phyloP scores from a whole-genome alignment of 2,888 invertebrate species.

The Branchinecta sandiegonensis region DNA sequence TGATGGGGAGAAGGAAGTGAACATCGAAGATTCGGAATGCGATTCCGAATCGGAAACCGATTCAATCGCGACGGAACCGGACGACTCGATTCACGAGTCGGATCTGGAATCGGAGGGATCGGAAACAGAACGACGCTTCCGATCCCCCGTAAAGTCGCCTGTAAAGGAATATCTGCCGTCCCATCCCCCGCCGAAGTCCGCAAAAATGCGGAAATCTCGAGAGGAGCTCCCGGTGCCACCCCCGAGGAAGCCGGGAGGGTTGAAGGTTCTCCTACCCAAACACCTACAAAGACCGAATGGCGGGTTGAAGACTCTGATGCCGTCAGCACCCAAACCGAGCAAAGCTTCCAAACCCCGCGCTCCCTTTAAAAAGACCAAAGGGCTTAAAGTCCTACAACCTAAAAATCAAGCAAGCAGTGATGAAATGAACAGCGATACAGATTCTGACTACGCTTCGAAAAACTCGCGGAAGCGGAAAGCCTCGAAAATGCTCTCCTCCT shows the following conservation, averaged over 20 bases:
- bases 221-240: too few relatives aligned
- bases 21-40: conserved; percentile 24
- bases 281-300: conserved; percentile 3
- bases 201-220: not conserved
- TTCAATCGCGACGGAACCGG: conserved; percentile 30
- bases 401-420: not conserved
- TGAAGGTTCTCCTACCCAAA: conserved; percentile 1
- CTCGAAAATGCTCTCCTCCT: not conserved
- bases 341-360: not conserved
- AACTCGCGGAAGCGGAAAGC: not conserved
- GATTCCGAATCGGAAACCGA: conserved; percentile 21
- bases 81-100: conserved; percentile 55
- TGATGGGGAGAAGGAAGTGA: conserved; percentile 20
- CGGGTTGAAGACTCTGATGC: not conserved
- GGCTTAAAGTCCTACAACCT: not conserved
- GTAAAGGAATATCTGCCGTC: not conserved
- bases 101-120: conserved; percentile 72
- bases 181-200: not conserved
- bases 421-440: not conserved
- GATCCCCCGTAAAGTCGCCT: not conserved
- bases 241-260: not conserved
- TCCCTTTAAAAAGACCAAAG: not conserved
- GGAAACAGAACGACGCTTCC: conserved; percentile 70
- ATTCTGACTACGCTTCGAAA: not conserved
- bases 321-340: not conserved